Evolutionary conservation across 2,797 vertebrate species (phyloP).

Genomic region (Helarctos malayanus): DNA sequence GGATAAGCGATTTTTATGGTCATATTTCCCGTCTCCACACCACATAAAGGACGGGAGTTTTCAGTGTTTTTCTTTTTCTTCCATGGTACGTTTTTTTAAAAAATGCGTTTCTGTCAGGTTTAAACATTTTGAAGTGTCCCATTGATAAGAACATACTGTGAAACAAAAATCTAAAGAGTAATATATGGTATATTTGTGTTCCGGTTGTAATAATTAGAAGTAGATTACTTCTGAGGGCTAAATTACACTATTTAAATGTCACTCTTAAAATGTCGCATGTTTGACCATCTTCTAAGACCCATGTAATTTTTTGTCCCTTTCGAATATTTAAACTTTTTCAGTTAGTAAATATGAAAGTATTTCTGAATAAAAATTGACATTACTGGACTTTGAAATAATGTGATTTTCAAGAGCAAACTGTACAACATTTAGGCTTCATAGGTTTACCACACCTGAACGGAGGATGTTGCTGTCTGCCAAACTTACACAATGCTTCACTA

Average conservation of each 20-base stretch:
- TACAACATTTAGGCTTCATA: neutral
- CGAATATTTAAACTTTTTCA: conserved; percentile 69
- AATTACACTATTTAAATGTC: conserved; percentile 34
- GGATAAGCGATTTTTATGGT: neutral
- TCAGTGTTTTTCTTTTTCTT: neutral
- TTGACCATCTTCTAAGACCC: conserved; percentile 14
- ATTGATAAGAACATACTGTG: conserved; percentile 66
- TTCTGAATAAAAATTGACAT: conserved; percentile 49
- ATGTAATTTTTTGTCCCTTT: conserved; percentile 61
- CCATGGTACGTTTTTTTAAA: conserved; percentile 19
- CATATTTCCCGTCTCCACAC: neutral
- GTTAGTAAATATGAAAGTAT: conserved; percentile 39
- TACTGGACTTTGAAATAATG: conserved; percentile 56
- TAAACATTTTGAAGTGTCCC: conserved; percentile 49
- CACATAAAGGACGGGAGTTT: neutral
- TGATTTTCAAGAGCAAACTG: conserved; percentile 54
- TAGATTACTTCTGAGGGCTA: neutral
- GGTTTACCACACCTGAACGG: neutral
- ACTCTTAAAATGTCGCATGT: conserved; percentile 29
- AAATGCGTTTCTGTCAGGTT: conserved; percentile 44
- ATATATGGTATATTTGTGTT: conserved; percentile 70
- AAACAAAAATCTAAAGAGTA: conserved; percentile 76
- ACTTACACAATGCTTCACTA: neutral
- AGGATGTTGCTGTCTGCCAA: neutral
- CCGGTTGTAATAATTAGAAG: conserved; percentile 59